phyloP scores from a whole-genome alignment of 2,888 invertebrate species.

The Drosophila peninsularis region DNA sequence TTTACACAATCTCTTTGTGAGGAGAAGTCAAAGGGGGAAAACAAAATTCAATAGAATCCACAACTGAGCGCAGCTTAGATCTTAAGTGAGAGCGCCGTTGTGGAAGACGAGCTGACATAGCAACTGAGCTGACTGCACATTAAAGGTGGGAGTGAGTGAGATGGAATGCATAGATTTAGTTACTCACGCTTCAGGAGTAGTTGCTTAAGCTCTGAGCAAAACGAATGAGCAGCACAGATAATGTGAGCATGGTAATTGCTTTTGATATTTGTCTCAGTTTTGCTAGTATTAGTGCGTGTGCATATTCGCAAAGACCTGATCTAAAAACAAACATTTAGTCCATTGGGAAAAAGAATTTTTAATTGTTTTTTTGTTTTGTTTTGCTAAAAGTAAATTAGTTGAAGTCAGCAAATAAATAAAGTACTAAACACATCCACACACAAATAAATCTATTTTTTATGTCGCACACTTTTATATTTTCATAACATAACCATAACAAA shows the following conservation, averaged over 20 bases:
- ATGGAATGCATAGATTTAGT: not conserved
- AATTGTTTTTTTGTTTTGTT: not conserved
- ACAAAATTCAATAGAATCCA: not conserved
- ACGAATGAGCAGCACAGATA: not conserved
- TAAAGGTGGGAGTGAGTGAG: not conserved
- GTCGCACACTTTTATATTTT: not conserved
- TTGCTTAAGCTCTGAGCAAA: not conserved
- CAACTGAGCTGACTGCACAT: too few species aligned
- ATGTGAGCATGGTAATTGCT: not conserved
- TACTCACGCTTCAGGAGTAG: too few species aligned
- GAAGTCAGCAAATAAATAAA: conserved; percentile 1
- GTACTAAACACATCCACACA: not conserved
- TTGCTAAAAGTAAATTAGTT: not conserved
- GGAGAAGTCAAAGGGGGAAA: not conserved
- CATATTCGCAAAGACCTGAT: not conserved
- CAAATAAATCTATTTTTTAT: not conserved
- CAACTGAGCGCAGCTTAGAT: not conserved
- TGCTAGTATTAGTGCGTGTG: too few species aligned
- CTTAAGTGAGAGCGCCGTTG: too few species aligned
- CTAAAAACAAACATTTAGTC: not conserved
- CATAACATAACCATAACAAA: not conserved
- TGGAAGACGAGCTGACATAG: not conserved
- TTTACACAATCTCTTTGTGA: not conserved
- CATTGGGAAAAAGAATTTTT: not conserved
- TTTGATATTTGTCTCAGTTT: not conserved